Conservation (phyloP, 35 echinoderm and acorn worm genomes). For the Stichopus chloronotus region DNA sequence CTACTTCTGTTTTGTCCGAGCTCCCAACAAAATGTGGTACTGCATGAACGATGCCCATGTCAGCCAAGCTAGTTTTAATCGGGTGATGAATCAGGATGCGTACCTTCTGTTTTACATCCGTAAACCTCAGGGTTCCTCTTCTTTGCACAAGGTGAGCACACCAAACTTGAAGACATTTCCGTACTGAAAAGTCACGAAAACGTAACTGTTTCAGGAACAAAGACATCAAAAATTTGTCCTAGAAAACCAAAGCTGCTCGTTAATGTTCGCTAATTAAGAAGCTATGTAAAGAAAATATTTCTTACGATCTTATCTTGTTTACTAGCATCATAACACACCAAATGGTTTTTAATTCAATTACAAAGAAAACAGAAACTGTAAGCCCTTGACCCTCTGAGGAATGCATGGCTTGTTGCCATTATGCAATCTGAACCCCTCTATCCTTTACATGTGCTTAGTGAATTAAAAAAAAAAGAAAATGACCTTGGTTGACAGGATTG, state of each 20-base stretch:
- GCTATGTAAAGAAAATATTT: no score
- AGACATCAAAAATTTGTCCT: neutral
- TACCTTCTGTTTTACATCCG: conserved; percentile 92
- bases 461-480: no score
- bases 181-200: neutral
- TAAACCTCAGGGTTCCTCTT: conserved; percentile 51
- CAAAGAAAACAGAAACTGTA: no score
- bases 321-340: no score
- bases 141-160: conserved; percentile 48
- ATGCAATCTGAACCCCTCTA: no score
- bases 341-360: no score
- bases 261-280: neutral
- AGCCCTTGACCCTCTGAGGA: no score
- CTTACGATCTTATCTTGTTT: no score
- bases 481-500: no score
- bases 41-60: conserved; percentile 95
- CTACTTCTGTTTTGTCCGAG: conserved; percentile 93
- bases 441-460: no score
- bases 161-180: neutral
- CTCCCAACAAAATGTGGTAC: conserved; percentile 96
- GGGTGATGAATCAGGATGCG: conserved; percentile 90
- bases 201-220: neutral
- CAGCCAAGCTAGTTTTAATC: conserved; percentile 65
- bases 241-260: neutral
- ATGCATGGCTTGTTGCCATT: no score